Evolutionary conservation across 2,888 invertebrate genomes (phyloP), one percentile per base, ranked within the genome.

Genomic region (Oegoconia quadripuncta): DNA sequence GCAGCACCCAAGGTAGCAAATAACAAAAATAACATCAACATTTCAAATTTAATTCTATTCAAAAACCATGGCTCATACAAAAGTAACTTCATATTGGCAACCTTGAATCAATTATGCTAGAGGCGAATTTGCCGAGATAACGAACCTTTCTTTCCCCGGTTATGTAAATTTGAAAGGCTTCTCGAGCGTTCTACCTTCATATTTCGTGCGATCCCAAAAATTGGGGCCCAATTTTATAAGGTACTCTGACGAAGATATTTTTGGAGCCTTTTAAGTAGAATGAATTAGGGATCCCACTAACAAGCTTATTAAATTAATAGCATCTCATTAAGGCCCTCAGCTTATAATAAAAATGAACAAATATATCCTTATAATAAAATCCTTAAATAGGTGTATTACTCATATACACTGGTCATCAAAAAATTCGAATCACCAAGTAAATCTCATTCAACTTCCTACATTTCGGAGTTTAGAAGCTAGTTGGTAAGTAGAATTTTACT

Each of bases 161-260:
- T 55, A 61, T 63, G 59, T 55, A 62, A 62, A 63, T 63, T 60
- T 47, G 18, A 38, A 52, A 57, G 50, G 52, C 40, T 52, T 44
- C 36, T 39, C 42, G 16, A 45, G 44, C 50, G 48, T 47, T 54
- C 52, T 40, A 48, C 46, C 47, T 50, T 48, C 50, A 55, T 37
- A 34, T 37, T 60, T 60, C 54, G 56, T 39, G 42, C 41, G 39
- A 37, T 35, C 48, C 44, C 37, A 33, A 60, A n/a, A 64, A 57
- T 58, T 54, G 44, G 50, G 48, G 35, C 29, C 41, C 27, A 34
- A 42, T 58, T 46, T 50, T 51, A 18, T 54, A 46, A 50, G 28
- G 34, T 18, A 18, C 18, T 18, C 18, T 22, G 22, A 5, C 9
- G 8, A 22, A 9, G 20, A 32, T 13, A 6, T 22, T 32, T 32